Evolutionary conservation across 2,797 vertebrate species (phyloP).

Genomic region (Delichon dasypus): DNA sequence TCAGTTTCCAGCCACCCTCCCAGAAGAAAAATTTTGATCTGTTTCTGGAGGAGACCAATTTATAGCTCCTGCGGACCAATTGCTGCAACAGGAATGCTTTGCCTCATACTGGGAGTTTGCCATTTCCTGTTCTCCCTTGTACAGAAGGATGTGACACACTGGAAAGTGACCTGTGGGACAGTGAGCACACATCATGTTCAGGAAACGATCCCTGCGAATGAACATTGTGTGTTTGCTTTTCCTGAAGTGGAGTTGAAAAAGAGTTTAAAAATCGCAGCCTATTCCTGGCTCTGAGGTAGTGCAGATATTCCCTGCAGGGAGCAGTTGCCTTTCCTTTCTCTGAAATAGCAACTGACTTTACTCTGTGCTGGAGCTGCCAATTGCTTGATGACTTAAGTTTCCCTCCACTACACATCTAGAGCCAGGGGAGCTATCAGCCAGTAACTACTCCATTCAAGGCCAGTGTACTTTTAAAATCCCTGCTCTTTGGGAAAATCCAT

Average conservation of each 20-base stretch:
- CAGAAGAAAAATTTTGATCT: slow-evolving; percentile 48
- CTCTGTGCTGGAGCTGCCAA: background rate
- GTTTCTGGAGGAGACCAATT: slow-evolving; percentile 74
- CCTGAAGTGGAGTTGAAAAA: slow-evolving; percentile 56
- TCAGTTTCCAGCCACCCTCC: slow-evolving; percentile 32
- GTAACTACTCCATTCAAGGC: background rate
- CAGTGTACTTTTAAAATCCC: slow-evolving; percentile 36
- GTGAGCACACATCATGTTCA: slow-evolving; percentile 59
- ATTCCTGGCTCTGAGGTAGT: slow-evolving; percentile 70
- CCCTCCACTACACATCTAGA: background rate
- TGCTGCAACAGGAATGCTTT: slow-evolving; percentile 67
- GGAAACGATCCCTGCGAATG: slow-evolving; percentile 68
- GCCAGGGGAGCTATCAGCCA: background rate
- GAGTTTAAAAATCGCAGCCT: slow-evolving; percentile 8
- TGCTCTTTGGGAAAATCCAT: background rate
- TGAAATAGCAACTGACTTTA: slow-evolving; percentile 76
- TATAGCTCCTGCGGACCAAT: slow-evolving; percentile 74
- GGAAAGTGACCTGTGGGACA: slow-evolving; percentile 73
- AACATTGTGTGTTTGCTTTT: slow-evolving; percentile 76
- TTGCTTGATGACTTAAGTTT: slow-evolving; percentile 11
- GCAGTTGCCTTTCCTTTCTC: slow-evolving; percentile 72
- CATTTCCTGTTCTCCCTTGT: slow-evolving; percentile 76
- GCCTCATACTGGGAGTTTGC: slow-evolving; percentile 75
- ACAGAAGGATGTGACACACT: slow-evolving; percentile 79
- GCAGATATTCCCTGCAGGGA: slow-evolving; percentile 68